A percentile compares a stretch with the other conserved stretches of the same genome.
Conservation (phyloP, 2,888 invertebrate genomes). For the Glaucopsyche alexis region DNA sequence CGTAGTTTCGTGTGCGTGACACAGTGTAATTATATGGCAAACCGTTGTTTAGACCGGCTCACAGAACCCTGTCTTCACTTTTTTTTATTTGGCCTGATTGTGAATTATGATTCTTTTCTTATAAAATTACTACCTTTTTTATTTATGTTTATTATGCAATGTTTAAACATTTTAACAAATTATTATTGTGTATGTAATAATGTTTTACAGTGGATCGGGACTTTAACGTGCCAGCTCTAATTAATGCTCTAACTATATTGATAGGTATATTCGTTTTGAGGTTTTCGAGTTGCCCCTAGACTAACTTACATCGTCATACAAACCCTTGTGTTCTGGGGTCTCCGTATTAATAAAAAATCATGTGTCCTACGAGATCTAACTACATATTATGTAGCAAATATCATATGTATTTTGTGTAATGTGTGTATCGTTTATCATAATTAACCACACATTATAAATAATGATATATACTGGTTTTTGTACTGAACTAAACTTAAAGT, state of each 20-base stretch:
- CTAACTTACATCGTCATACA: conserved; percentile 43
- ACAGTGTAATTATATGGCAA: no score
- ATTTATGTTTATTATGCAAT: no score
- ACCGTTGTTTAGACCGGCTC: no score
- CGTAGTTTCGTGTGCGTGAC: no score
- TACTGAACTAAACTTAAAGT: background rate
- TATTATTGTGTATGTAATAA: conserved; percentile 34
- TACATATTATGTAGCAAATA: background rate
- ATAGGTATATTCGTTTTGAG: conserved; percentile 76
- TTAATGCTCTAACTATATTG: conserved; percentile 85
- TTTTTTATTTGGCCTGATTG: no score
- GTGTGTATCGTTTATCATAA: conserved; percentile 7
- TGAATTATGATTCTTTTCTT: no score
- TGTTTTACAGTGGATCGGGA: conserved; percentile 84
- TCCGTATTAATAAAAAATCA: background rate
- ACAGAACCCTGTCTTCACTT: no score
- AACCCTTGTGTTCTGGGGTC: conserved; percentile 19
- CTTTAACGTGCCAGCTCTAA: conserved; percentile 85
- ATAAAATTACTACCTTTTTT: no score
- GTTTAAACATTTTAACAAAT: background rate
- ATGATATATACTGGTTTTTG: background rate
- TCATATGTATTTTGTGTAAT: conserved; percentile 3
- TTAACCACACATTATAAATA: background rate
- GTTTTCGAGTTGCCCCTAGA: conserved; percentile 58
- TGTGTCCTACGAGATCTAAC: background rate